Evolutionary conservation across 2,113 vertebrate genomes (phyloP).

Genomic region (Chlamydotis undulata): DNA sequence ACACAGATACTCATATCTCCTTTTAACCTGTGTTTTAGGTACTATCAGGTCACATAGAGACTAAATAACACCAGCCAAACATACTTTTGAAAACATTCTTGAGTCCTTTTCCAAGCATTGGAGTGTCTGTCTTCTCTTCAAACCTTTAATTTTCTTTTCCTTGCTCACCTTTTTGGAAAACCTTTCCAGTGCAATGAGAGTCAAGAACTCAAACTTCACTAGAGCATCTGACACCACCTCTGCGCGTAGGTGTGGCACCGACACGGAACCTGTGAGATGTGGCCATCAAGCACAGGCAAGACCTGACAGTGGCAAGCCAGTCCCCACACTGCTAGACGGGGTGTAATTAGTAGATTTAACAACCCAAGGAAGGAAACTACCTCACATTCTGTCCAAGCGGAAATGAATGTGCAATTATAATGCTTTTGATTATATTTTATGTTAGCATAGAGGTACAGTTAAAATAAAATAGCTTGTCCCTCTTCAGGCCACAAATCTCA

Average conservation of each 20-base stretch:
- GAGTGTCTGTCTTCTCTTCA: neutral
- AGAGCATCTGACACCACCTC: neutral
- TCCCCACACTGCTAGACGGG: fast-evolving
- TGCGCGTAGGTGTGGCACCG: fast-evolving
- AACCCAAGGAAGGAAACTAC: neutral
- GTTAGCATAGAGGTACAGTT: neutral
- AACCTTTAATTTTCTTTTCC: neutral
- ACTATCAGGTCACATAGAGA: neutral
- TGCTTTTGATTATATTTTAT: neutral
- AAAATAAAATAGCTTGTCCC: neutral
- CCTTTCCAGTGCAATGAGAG: neutral
- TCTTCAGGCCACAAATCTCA: neutral
- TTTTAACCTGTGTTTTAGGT: neutral
- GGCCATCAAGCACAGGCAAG: neutral
- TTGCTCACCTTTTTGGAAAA: neutral
- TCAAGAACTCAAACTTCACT: neutral
- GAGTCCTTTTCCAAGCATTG: neutral
- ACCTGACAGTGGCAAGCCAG: neutral
- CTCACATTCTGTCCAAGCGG: neutral
- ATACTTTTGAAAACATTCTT: neutral
- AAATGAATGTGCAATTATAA: neutral
- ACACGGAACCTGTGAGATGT: neutral
- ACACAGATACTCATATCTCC: fast-evolving
- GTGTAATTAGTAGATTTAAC: neutral
- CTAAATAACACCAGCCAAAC: neutral